phyloP scores from a whole-genome alignment of 2,113 vertebrate species.

The Girardinichthys multiradiatus region DNA sequence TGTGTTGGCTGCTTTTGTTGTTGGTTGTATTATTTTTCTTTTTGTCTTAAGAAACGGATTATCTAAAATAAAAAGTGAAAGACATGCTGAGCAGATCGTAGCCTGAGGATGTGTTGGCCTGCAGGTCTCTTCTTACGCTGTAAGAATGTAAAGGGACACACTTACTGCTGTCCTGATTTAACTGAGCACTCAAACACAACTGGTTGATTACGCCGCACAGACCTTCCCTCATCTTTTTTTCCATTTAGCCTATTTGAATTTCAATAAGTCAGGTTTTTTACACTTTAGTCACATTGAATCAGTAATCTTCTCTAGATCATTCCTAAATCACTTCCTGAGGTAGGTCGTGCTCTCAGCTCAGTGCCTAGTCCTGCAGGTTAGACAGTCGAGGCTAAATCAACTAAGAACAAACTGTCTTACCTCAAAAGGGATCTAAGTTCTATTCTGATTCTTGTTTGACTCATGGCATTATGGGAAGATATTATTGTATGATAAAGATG shows the following conservation, averaged over 20 bases:
- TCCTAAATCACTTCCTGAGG: constrained; percentile 47
- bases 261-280: constrained; percentile 13
- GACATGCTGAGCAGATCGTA: constrained; percentile 52
- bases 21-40: constrained; percentile 37
- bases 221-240: constrained; percentile 22
- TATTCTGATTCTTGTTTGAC: constrained; percentile 69
- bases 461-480: constrained; percentile 62
- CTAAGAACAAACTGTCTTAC: constrained; percentile 66
- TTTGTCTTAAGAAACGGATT: constrained; percentile 60
- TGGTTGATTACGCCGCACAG: constrained; percentile 20
- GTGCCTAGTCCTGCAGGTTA: constrained; percentile 57
- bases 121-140: constrained; percentile 55
- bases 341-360: constrained; percentile 52
- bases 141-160: constrained; percentile 15
- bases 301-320: constrained; percentile 17
- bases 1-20: constrained; percentile 72
- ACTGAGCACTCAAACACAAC: constrained; percentile 29
- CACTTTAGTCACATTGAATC: constrained; percentile 27
- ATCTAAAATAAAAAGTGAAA: constrained; percentile 58
- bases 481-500: constrained; percentile 76
- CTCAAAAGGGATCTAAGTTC: constrained; percentile 67
- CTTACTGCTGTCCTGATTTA: constrained; percentile 18
- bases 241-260: constrained; percentile 36
- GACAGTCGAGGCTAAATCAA: constrained; percentile 41
- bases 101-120: constrained; percentile 30